Evolutionary conservation across 2,888 invertebrate species (phyloP).

Genomic region (Pharmacophagus antenor): DNA sequence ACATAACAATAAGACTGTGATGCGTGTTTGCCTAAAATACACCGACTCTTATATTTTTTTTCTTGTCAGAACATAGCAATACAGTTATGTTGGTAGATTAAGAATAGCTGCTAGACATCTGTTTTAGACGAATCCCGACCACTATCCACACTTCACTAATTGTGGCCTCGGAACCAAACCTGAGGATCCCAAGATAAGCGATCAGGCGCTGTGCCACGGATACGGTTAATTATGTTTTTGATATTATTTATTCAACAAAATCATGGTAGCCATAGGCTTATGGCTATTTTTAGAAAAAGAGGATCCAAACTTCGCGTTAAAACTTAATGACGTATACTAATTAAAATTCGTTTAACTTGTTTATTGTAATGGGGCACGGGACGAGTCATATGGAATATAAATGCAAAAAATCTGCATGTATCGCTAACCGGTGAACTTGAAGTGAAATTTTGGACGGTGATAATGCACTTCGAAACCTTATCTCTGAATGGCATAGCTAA

Average conservation of each 20-base stretch:
- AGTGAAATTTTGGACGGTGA: constrained; percentile 10
- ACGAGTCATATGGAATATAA: constrained; percentile 15
- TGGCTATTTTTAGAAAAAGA: constrained; percentile 2
- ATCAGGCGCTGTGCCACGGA: not conserved
- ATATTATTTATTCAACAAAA: not conserved
- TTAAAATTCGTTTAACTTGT: constrained; percentile 25
- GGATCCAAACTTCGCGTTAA: constrained; percentile 16
- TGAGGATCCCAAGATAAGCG: too few species aligned
- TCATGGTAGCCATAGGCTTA: not conserved
- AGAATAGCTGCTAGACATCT: too few species aligned
- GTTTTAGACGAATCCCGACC: too few species aligned
- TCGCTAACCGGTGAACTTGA: constrained; percentile 4
- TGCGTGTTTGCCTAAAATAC: too few species aligned
- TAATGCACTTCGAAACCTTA: not conserved
- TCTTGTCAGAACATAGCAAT: too few species aligned
- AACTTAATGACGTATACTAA: constrained; percentile 21
- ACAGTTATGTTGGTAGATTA: too few species aligned
- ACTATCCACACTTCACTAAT: too few species aligned
- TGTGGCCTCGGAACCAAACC: too few species aligned
- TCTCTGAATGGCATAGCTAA: not conserved
- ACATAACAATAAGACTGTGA: too few species aligned
- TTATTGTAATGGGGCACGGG: constrained; percentile 28
- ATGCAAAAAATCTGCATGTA: constrained; percentile 25
- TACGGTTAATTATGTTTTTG: not conserved
- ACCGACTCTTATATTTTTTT: too few species aligned